A percentile compares a stretch with the other conserved stretches of the same genome.
These are phyloP conservation scores for Heliornis fulica DNA, from an alignment of 2,113 vertebrate species.

Conservation along the genomic window DNA sequence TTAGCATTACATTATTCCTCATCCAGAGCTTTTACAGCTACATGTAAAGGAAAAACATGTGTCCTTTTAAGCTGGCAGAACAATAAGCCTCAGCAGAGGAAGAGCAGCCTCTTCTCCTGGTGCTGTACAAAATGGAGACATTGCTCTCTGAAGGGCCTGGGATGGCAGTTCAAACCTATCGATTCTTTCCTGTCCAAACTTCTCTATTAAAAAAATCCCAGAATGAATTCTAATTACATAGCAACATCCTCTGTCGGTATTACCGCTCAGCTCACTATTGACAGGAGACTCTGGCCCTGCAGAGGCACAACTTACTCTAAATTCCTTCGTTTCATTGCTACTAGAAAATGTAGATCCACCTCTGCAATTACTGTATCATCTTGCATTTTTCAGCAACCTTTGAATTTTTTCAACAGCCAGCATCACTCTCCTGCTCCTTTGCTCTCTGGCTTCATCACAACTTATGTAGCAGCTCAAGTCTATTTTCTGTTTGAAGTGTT, in stretches of 20 bases:
- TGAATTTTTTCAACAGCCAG: neutral
- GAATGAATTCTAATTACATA: neutral
- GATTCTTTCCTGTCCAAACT: neutral
- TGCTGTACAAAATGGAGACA: neutral
- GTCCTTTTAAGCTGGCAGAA: neutral
- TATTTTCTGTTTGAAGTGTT: neutral
- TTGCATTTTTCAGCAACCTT: neutral
- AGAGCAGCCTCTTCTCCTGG: neutral
- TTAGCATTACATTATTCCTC: neutral
- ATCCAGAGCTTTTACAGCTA: neutral
- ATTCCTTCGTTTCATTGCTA: neutral
- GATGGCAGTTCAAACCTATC: neutral
- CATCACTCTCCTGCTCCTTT: neutral
- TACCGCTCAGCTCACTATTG: neutral
- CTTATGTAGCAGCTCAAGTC: neutral
- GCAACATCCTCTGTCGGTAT: neutral
- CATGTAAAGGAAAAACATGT: neutral
- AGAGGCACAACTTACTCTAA: neutral
- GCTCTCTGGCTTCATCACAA: neutral
- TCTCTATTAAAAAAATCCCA: neutral
- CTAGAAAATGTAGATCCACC: neutral
- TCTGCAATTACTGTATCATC: neutral
- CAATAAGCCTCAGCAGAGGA: neutral
- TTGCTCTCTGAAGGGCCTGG: accelerated
- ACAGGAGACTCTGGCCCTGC: neutral